Conservation (phyloP, 2,888 invertebrate genomes). For the Muschampia plurimacula region DNA sequence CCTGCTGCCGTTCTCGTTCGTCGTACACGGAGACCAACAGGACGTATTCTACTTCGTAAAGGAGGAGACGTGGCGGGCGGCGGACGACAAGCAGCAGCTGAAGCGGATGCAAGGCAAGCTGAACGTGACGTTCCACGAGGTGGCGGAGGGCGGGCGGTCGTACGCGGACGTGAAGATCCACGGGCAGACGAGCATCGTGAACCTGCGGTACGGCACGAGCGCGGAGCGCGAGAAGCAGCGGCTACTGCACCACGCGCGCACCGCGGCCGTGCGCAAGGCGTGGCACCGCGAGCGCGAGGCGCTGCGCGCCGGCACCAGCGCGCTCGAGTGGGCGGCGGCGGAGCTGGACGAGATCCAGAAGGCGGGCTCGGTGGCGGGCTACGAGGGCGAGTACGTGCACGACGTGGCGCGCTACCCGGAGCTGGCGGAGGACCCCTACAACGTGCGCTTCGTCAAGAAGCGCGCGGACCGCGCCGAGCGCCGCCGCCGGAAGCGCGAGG, state of each 20-base stretch:
- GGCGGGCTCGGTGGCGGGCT: conserved; percentile 92
- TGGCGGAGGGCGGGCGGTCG: conserved; percentile 90
- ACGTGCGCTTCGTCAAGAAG: conserved; percentile 95
- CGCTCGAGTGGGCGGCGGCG: conserved; percentile 93
- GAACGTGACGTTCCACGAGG: conserved; percentile 96
- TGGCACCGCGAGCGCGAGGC: conserved; percentile 96
- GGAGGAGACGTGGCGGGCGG: conserved; percentile 95
- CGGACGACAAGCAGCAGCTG: conserved; percentile 94
- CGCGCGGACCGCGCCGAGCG: conserved; percentile 90
- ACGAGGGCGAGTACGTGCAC: conserved; percentile 96
- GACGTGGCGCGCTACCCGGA: conserved; percentile 96
- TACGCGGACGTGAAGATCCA: conserved; percentile 96
- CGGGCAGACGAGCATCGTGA: conserved; percentile 94
- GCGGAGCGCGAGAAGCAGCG: conserved; percentile 95
- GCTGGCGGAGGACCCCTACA: conserved; percentile 97
- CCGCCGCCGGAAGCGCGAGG: conserved; percentile 89
- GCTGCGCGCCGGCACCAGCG: conserved; percentile 90
- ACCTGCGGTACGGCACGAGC: conserved; percentile 97
- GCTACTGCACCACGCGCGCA: conserved; percentile 95
- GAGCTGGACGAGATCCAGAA: conserved; percentile 96
- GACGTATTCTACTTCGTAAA: conserved; percentile 98
- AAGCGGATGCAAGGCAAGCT: conserved; percentile 96
- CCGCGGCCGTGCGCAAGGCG: conserved; percentile 94
- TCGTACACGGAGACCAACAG: conserved; percentile 95
- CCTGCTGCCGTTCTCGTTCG: conserved; percentile 94